Evolutionary conservation across 2,888 invertebrate species (phyloP).

Genomic region (Pterostichus niger): DNA sequence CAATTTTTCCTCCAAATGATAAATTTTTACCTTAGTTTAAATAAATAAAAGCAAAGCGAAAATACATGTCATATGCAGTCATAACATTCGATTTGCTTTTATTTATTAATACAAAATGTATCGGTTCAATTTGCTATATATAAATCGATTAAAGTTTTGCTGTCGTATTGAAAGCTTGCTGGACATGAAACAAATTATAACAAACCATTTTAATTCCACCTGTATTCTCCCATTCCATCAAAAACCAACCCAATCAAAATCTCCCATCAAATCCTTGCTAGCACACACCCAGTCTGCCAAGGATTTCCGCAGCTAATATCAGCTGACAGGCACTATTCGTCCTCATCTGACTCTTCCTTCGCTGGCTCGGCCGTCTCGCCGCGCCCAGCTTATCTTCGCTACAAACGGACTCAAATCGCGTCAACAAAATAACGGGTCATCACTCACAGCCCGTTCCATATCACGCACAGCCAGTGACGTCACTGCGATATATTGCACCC

Average conservation of each 20-base stretch:
- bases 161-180: too few species aligned
- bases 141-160: too few species aligned
- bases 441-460: neutral
- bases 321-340: slow-evolving; percentile 17
- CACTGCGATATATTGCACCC: neutral
- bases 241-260: neutral
- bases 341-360: slow-evolving; percentile 12
- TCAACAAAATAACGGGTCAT: slow-evolving; percentile 8
- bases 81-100: too few species aligned
- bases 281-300: neutral
- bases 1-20: too few species aligned
- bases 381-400: neutral
- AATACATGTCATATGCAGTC: too few species aligned
- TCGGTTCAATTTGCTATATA: too few species aligned
- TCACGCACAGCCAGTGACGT: neutral
- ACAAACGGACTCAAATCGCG: slow-evolving; percentile 13
- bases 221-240: neutral
- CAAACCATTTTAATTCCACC: neutral
- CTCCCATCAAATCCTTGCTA: neutral
- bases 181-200: neutral
- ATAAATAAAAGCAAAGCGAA: too few species aligned
- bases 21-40: too few species aligned
- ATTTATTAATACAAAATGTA: too few species aligned
- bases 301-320: slow-evolving; percentile 30
- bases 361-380: neutral